A percentile compares a stretch with the other conserved stretches of the same genome.
Evolutionary conservation across 64 coral and sea anemone species (phyloP).

Genomic region (Cladopsammia gracilis): DNA sequence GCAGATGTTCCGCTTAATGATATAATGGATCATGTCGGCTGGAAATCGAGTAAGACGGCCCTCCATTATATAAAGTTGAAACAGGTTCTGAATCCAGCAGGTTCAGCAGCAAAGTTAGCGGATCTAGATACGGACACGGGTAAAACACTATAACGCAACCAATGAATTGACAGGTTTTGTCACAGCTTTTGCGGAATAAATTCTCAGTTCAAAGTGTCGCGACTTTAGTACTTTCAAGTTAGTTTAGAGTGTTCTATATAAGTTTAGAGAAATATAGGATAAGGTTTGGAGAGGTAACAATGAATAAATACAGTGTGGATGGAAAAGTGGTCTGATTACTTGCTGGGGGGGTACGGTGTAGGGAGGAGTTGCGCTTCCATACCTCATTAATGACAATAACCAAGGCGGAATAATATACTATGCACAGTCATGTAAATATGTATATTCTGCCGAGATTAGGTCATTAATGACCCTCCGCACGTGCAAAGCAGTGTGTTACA

Average conservation of each 20-base stretch:
- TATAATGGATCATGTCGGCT: constrained; percentile 8
- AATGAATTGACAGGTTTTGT: background rate
- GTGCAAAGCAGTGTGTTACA: too few relatives aligned
- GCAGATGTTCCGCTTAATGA: background rate
- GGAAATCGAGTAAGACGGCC: constrained; percentile 3
- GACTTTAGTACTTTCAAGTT: too few relatives aligned
- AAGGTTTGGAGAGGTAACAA: background rate
- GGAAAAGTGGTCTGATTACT: too few relatives aligned
- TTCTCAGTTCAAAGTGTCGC: too few relatives aligned
- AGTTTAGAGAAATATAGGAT: background rate
- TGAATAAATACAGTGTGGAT: background rate
- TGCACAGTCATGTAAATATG: background rate
- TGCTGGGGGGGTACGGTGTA: background rate
- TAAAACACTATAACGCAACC: background rate
- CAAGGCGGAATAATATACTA: background rate
- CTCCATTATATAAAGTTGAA: constrained; percentile 27
- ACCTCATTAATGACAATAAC: background rate
- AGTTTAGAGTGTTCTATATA: background rate
- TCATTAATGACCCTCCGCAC: background rate
- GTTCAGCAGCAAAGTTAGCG: background rate
- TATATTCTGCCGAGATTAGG: background rate
- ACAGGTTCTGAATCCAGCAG: background rate
- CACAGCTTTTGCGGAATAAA: background rate
- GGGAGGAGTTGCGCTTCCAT: constrained; percentile 1
- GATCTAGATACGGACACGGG: too few relatives aligned